Percentiles rank a stretch among this genome's conserved stretches.
These are phyloP conservation scores for Rotaria sp. DNA, from an alignment of 2,888 invertebrate species.

Conservation along the genomic window DNA sequence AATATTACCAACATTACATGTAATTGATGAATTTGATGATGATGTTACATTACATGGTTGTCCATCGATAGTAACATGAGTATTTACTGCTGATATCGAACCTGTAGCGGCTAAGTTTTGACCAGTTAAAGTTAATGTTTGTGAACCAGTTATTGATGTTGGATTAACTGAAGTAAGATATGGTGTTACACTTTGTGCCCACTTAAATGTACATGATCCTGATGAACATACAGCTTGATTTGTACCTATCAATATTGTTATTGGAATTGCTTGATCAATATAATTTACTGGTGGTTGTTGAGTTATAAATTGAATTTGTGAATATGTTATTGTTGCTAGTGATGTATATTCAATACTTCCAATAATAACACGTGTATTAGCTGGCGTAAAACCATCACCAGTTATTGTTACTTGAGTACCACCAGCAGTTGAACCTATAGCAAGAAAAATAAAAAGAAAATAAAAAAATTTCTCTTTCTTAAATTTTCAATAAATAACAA, in stretches of 20 bases:
- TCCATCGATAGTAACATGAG: background rate
- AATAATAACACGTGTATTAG: background rate
- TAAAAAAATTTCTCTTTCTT: too few species aligned
- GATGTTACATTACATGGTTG: background rate
- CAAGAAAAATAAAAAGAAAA: background rate
- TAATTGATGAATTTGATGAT: background rate
- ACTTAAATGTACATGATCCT: background rate
- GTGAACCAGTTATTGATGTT: background rate
- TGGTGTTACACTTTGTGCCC: background rate
- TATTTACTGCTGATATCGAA: background rate
- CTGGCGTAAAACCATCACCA: constrained; percentile 20
- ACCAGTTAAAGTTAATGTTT: background rate
- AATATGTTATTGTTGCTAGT: background rate
- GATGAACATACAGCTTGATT: background rate
- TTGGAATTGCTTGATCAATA: background rate
- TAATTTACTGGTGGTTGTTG: background rate
- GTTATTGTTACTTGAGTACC: constrained; percentile 8
- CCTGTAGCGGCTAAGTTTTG: background rate
- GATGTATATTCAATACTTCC: constrained; percentile 16
- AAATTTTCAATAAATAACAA: background rate
- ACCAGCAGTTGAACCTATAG: background rate
- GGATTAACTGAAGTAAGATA: background rate
- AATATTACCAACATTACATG: background rate
- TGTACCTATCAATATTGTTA: background rate
- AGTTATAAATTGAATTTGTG: background rate